Conservation (phyloP, 2,888 invertebrate species). For the Agrenia bidenticulata region DNA sequence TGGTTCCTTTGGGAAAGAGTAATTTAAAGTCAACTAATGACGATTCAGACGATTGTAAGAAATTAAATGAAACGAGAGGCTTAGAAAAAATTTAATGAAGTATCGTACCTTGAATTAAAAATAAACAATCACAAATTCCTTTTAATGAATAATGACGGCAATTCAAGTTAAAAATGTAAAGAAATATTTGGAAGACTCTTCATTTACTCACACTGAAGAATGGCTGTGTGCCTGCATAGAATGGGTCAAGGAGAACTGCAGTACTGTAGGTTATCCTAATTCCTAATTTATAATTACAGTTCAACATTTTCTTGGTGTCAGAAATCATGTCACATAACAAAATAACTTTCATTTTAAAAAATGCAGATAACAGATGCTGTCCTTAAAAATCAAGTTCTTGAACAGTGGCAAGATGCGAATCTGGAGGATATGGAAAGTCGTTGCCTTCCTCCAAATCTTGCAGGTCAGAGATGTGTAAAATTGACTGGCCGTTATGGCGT, state of each 20-base stretch:
- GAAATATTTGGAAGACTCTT: conserved; percentile 27
- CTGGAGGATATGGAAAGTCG: conserved; percentile 66
- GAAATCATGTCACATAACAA: too few species aligned
- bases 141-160: background rate
- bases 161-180: conserved; percentile 18
- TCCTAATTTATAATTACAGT: too few species aligned
- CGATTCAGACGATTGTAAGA: too few species aligned
- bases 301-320: too few species aligned
- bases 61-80: too few species aligned
- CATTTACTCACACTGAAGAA: conserved; percentile 41
- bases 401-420: conserved; percentile 69
- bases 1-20: too few species aligned
- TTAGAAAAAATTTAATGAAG: too few species aligned
- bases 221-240: conserved; percentile 45
- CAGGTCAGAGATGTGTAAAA: conserved; percentile 58
- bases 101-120: too few species aligned
- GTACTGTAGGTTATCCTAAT: conserved; percentile 11
- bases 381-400: conserved; percentile 61
- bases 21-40: too few species aligned
- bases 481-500: conserved; percentile 64
- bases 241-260: conserved; percentile 40
- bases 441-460: conserved; percentile 64
- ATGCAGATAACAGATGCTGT: conserved; percentile 16
- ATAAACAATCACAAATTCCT: too few species aligned
- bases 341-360: too few species aligned